Base-by-base conservation (phyloP, 1,140 invertebrate genomes). In the Drosophila gunungcola region DNA sequence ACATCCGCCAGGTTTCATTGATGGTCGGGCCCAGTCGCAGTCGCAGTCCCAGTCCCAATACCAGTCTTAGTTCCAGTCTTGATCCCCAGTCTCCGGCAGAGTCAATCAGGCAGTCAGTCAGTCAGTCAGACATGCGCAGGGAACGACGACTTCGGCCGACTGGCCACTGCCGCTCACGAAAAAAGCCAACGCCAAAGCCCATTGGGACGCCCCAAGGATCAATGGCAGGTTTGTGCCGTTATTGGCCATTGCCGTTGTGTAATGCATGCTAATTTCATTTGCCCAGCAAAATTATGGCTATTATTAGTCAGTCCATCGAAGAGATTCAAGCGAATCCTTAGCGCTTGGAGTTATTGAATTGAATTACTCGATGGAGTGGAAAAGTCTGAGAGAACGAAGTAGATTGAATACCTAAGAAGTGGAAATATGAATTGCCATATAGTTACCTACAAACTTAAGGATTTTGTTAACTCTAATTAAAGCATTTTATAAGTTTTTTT, bases 211-310 rank as follows among this genome's bases (percentile, higher is more conserved):
- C 82, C 84, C 83, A 88, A 88, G 83, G 83, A 88, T 88, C 84
- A 89, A 77, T 83, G 84, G 79, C 83, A 80, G 83, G 83, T 88
- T 88, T 88, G 45, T 89, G 79, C 83, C 83, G 83, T 89, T 88
- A 89, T 88, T 89, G 79, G 63, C 75, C 83, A 69, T 82, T 61
- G 73, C 75, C 85, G 75, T 73, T 83, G 57, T 82, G 60, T 83
- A 83, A 88, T 88, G 79, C 83, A 88, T 88, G 83, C 73, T 88
- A 88, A 88, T 88, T 88, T 80, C 65, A 89, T 88, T 88, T 89
- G 81, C 75, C 55, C 46, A 54, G 29, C 68, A 63, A 83, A 89
- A 88, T 88, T 83, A 88, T 88, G 86, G 79, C 81, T 80, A 80
- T 88, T 88, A 89, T 88, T 86, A 60, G 67, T 57, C 48, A 52